Base-by-base conservation (phyloP, 2,888 invertebrate genomes). In the Amphiduros pacificus region DNA sequence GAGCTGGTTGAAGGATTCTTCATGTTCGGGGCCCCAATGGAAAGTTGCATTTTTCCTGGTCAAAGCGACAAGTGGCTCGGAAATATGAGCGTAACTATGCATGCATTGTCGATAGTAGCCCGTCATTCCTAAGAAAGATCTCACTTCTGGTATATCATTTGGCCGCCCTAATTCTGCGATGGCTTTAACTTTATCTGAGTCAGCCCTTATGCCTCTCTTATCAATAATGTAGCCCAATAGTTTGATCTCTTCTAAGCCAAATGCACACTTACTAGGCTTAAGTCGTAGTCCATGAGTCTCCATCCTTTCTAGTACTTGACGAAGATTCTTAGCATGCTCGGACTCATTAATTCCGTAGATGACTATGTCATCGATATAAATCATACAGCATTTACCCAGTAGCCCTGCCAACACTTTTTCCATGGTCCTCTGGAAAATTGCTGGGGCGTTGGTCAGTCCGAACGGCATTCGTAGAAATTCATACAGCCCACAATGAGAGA, bases 221-320 rank as follows among this genome's bases (percentile, higher is more conserved):
- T 41, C 40, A n/a, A 71, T 53, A 11, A 62, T 57, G 56, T 68
- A 65, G 4, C 70, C 69, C 22, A 69, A 50, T 44, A 64, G 62
- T 20, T 59, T 61, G 28, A 65, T 41, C 41, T 48, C 11, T 1
- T 9, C 28, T 3, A 29, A n/a, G 20, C 55, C 29, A 27, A 70
- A 68, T 1, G 17, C 6, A 36, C 65, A 63, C 48, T 68, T 68
- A 3, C 36, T 36, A 1, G 63, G 53, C 26, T 70, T 58, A 1
- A 69, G 20, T 11, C 36, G 54, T 11, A 69, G 29, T 5, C 52
- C 61, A 28, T 57, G 55, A 5, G 29, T 29, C 20, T 32, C 17
- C 20, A 71, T 24, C 20, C 52, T 32, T 14, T 48, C 29, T 5
- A 70, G 31, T 14, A 69, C 61, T 28, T 22, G 32, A 29, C 22